Percentiles rank a stretch among this genome's conserved stretches.
These are phyloP conservation scores for Coregonus ussuriensis DNA, from an alignment of 2,797 vertebrate species.

Conservation along the genomic window DNA sequence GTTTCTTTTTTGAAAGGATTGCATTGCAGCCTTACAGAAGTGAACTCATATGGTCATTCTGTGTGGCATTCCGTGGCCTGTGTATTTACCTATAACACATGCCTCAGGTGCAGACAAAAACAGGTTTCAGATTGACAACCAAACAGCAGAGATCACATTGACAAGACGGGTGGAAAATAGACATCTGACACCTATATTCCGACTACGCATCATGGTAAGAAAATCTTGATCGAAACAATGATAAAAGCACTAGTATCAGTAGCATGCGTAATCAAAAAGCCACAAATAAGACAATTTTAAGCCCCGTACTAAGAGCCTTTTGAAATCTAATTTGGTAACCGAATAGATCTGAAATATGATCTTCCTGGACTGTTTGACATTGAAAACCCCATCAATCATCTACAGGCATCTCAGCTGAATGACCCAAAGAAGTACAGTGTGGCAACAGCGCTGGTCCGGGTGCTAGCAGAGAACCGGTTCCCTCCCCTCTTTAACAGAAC, in stretches of 20 bases:
- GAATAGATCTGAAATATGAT: neutral
- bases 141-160: constrained; percentile 64
- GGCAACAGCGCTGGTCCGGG: constrained; percentile 66
- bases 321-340: neutral
- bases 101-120: constrained; percentile 60
- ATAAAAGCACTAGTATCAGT: neutral
- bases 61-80: neutral
- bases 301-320: neutral
- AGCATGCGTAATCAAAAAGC: neutral
- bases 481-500: constrained; percentile 68
- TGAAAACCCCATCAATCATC: neutral
- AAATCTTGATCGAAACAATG: neutral
- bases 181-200: constrained; percentile 48
- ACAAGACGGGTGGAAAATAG: constrained; percentile 53
- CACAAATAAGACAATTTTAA: neutral
- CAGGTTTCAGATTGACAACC: constrained; percentile 69
- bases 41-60: neutral
- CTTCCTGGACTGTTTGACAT: neutral
- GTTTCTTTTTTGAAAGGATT: neutral
- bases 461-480: constrained; percentile 70
- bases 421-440: constrained; percentile 77
- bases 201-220: constrained; percentile 70
- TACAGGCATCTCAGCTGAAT: constrained; percentile 76
- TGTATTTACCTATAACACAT: neutral
- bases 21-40: neutral